Percentiles rank a stretch among this genome's conserved stretches.
phyloP scores from a whole-genome alignment of 1,140 invertebrate genomes.

The Orussus abietinus region DNA sequence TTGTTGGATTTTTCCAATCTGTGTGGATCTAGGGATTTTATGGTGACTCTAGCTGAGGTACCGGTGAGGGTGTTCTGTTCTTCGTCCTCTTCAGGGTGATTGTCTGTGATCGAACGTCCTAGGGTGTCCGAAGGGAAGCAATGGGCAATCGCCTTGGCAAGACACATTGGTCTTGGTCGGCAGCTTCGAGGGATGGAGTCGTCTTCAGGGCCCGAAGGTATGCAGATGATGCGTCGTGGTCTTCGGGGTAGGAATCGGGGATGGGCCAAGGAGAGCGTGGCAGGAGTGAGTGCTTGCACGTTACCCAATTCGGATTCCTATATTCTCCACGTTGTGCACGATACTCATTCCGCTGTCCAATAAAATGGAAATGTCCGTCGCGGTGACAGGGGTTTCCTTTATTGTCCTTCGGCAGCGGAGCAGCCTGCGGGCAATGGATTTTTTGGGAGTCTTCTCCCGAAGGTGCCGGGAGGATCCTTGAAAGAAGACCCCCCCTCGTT shows the following conservation, averaged over 20 bases:
- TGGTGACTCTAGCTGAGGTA: too few relatives aligned
- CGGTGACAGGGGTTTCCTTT: slow-evolving; percentile 30
- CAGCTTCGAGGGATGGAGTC: slow-evolving; percentile 1
- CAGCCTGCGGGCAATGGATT: slow-evolving; percentile 35
- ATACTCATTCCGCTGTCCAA: slow-evolving; percentile 41
- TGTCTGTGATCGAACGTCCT: too few relatives aligned
- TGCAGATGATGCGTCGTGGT: slow-evolving; percentile 32
- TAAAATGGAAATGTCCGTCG: slow-evolving; percentile 49
- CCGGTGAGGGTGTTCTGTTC: too few relatives aligned
- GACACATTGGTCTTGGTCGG: too few relatives aligned
- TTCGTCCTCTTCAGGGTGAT: too few relatives aligned
- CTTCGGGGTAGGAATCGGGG: slow-evolving; percentile 2
- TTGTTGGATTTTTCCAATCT: too few relatives aligned
- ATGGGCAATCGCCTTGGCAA: too few relatives aligned
- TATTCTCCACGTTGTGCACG: slow-evolving; percentile 24
- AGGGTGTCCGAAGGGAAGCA: too few relatives aligned
- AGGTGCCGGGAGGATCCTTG: too few relatives aligned
- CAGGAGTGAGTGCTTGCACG: slow-evolving; percentile 29
- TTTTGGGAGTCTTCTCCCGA: too few relatives aligned
- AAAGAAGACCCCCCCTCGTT: too few relatives aligned
- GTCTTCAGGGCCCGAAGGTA: slow-evolving; percentile 20
- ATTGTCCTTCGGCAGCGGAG: slow-evolving; percentile 37
- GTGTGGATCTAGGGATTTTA: too few relatives aligned
- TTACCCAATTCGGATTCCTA: slow-evolving; percentile 45
- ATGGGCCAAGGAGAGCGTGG: not conserved